Evolutionary conservation across 2,797 vertebrate species (phyloP).

Genomic region (Masticophis lateralis): DNA sequence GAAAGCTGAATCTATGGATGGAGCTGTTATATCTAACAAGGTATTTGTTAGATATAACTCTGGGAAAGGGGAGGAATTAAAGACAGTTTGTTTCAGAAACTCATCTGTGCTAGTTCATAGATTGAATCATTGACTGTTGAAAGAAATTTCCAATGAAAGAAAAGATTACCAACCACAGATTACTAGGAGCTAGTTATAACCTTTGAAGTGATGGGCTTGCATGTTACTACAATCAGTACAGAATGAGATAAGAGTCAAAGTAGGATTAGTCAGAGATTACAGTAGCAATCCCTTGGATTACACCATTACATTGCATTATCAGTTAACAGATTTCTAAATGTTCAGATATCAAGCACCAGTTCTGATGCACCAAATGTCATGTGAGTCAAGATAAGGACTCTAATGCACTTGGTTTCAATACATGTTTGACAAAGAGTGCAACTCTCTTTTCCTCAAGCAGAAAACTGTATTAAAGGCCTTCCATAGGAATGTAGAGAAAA

Average conservation of each 20-base stretch:
- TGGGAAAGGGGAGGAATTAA: neutral
- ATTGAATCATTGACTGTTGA: neutral
- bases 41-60: neutral
- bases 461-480: neutral
- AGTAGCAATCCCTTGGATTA: neutral
- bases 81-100: neutral
- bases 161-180: neutral
- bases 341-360: neutral
- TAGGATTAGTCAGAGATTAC: neutral
- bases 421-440: neutral
- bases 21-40: neutral
- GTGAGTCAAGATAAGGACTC: neutral
- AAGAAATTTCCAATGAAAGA: neutral
- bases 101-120: neutral
- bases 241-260: neutral
- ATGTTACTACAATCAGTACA: neutral
- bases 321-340: neutral
- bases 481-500: neutral
- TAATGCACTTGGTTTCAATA: neutral
- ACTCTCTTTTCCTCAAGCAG: neutral
- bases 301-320: neutral
- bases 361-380: neutral
- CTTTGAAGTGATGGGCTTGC: neutral
- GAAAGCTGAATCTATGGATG: neutral
- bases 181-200: neutral